Conservation (phyloP, 2,113 vertebrate genomes). For the Cyprinodon tularosa region DNA sequence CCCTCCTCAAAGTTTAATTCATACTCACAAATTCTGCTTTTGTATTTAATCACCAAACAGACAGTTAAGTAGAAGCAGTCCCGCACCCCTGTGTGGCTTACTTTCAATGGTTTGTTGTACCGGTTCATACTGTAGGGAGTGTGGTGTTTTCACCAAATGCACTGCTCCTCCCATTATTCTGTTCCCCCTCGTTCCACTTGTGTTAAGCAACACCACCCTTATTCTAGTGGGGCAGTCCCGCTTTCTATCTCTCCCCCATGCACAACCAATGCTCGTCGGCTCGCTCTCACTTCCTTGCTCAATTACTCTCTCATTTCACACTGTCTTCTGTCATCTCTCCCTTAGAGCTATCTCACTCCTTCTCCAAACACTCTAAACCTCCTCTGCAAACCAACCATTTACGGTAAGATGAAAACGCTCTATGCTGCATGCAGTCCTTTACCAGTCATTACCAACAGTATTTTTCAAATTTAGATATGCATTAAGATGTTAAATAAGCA, state of each 20-base stretch:
- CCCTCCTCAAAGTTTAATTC: conserved; percentile 18
- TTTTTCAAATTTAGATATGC: neutral
- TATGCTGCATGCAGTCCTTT: neutral
- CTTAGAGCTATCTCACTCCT: conserved; percentile 1
- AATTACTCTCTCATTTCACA: conserved; percentile 22
- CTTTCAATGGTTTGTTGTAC: neutral
- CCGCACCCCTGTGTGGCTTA: neutral
- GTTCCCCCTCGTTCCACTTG: conserved; percentile 22
- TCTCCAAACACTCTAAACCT: conserved; percentile 4
- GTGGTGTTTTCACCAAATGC: conserved; percentile 22
- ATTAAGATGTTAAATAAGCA: neutral
- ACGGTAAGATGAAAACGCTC: conserved; percentile 62
- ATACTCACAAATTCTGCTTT: neutral
- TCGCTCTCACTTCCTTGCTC: neutral
- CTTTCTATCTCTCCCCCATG: conserved; percentile 35
- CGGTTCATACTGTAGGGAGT: conserved; percentile 42
- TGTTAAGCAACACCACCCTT: conserved; percentile 53
- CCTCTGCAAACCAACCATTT: conserved; percentile 20
- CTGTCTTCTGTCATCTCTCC: conserved; percentile 13
- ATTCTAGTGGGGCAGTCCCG: conserved; percentile 51
- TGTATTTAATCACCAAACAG: conserved; percentile 5
- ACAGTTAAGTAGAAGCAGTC: neutral
- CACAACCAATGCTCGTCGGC: neutral
- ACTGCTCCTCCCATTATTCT: conserved; percentile 56
- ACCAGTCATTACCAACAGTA: neutral